Evolutionary conservation across 2,888 invertebrate species (phyloP).

Genomic region (Sminthurides aquaticus): DNA sequence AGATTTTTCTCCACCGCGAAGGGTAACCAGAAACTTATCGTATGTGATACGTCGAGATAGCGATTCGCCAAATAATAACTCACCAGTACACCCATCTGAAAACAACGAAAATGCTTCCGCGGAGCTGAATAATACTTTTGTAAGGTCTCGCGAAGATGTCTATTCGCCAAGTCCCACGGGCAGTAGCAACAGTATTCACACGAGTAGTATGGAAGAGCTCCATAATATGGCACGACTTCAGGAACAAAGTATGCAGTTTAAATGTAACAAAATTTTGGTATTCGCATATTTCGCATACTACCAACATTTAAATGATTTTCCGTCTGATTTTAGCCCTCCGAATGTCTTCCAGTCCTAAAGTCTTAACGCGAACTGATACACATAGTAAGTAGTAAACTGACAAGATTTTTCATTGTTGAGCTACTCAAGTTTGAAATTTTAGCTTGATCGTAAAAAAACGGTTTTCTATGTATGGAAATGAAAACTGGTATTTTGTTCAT

Average conservation of each 20-base stretch:
- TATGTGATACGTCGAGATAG: conserved; percentile 36
- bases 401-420: neutral
- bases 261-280: too few relatives aligned
- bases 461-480: neutral
- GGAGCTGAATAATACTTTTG: conserved; percentile 19
- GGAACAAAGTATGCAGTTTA: conserved; percentile 15
- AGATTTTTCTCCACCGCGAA: conserved; percentile 17
- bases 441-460: neutral
- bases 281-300: too few relatives aligned
- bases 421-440: conserved; percentile 5
- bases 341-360: conserved; percentile 22
- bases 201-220: conserved; percentile 23
- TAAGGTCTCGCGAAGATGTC: conserved; percentile 16
- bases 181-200: conserved; percentile 24
- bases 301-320: neutral
- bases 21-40: conserved; percentile 33
- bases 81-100: conserved; percentile 16
- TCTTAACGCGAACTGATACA: conserved; percentile 21
- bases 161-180: conserved; percentile 24
- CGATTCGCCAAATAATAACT: conserved; percentile 30
- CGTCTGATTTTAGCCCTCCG: conserved; percentile 14
- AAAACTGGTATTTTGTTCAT: neutral
- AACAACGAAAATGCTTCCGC: conserved; percentile 4
- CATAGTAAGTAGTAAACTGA: conserved; percentile 19
- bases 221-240: conserved; percentile 22